Base-by-base conservation (phyloP, 2,113 vertebrate species). In the Hiodon alosoides region DNA sequence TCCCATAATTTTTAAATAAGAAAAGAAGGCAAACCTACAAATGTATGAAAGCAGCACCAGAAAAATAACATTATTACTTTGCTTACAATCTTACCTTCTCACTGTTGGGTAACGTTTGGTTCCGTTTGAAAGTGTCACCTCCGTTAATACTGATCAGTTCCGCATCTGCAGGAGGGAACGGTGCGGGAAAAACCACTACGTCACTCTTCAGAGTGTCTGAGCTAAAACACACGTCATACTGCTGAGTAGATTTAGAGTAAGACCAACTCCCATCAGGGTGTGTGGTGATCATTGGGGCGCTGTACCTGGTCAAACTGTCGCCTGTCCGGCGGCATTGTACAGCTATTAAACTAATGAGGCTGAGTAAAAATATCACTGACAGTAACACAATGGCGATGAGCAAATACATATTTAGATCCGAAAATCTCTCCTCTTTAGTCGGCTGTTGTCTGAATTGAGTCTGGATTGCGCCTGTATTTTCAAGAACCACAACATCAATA, bases 401-500 rank as follows among this genome's bases (percentile, higher is more conserved):
- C 81, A 95, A 79, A 73, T 93, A 93, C 67, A 94, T 79, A 77
- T 93, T 93, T 2, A 84, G 82, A 61, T 81, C 57, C 0, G 89
- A 91, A 80, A 93, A 90, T 3, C 85, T 84, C 0, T 86, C 84
- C 0, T 80, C 81, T 1, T 81, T 85, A 5, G 85, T 75, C 73
- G 89, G 87, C 0, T 73, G 78, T 54, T 93, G 86, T 78, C 88
- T 90, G 8, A 94, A 93, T 72, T 86, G 89, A 0, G 91, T 91
- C 85, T 93, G 82, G 0, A 85, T 86, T 74, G 89, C 90, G 67
- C 84, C 88, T 4, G 80, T 80, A 46, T 82, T 90, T 77, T 93
- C 90, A 16, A 89, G 88, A 83, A 94, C 83, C 62, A 92, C 83
- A 67, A 95, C 83, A 11, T 88, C 89, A 83, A 94, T 77, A 0